Evolutionary conservation across 2,888 invertebrate genomes (phyloP).

Genomic region (Thysanoteuthis rhombus): DNA sequence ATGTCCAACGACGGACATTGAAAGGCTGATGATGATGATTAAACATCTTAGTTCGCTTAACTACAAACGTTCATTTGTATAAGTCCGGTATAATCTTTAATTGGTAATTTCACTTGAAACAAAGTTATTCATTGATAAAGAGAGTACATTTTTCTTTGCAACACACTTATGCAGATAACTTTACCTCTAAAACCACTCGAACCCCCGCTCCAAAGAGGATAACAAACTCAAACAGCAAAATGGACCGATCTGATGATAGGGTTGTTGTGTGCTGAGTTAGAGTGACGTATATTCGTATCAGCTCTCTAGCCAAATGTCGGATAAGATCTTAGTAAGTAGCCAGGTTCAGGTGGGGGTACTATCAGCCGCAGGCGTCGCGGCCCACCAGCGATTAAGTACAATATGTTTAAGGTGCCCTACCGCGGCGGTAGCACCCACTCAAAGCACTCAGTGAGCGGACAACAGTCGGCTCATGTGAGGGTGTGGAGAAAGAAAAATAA

Average conservation of each 20-base stretch:
- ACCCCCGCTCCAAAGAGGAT: not conserved
- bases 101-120: too few species aligned
- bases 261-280: not conserved
- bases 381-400: not conserved
- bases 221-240: not conserved
- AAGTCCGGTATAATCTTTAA: too few species aligned
- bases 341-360: not conserved
- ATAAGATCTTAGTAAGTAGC: not conserved
- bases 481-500: not conserved
- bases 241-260: not conserved
- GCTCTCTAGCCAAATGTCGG: not conserved
- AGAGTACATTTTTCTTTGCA: too few species aligned
- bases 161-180: too few species aligned
- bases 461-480: not conserved
- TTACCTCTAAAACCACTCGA: not conserved
- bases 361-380: not conserved
- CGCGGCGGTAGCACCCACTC: not conserved
- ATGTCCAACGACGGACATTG: too few species aligned
- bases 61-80: too few species aligned
- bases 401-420: not conserved
- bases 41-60: too few species aligned
- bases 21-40: too few species aligned
- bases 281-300: not conserved
- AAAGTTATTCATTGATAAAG: too few species aligned
- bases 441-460: not conserved